Conservation (phyloP, 2,113 vertebrate species). For the Eurypyga helias region DNA sequence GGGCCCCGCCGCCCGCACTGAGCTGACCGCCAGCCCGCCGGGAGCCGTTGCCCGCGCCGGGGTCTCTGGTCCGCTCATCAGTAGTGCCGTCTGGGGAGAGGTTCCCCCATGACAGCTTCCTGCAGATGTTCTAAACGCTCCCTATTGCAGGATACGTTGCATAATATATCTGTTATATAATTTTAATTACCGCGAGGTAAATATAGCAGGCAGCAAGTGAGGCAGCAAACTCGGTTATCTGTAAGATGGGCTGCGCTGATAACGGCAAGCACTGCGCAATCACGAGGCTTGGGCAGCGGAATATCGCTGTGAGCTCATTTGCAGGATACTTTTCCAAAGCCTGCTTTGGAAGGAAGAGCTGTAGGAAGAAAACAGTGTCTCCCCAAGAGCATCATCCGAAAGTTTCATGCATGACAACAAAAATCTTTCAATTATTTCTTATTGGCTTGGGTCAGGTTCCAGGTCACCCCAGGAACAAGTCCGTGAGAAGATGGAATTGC, state of each 20-base stretch:
- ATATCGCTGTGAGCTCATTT: not conserved
- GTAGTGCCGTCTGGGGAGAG: not conserved
- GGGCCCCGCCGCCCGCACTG: too few relatives aligned
- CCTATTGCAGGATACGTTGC: not conserved
- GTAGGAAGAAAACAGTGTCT: not conserved
- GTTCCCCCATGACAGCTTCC: not conserved
- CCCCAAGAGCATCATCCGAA: not conserved
- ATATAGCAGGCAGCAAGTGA: not conserved
- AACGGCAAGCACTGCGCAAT: not conserved
- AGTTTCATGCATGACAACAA: not conserved
- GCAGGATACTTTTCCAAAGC: not conserved
- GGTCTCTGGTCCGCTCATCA: not conserved
- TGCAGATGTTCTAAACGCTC: not conserved
- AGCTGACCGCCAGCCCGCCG: too few relatives aligned
- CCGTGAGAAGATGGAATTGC: not conserved
- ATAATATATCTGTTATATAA: constrained; percentile 39
- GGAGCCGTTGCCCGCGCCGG: too few relatives aligned
- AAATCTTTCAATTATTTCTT: not conserved
- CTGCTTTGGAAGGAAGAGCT: not conserved
- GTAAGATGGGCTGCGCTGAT: not conserved
- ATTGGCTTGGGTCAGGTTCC: not conserved
- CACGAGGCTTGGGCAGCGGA: not conserved
- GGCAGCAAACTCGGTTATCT: constrained; percentile 5
- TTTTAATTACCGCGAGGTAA: constrained; percentile 24
- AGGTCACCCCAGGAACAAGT: not conserved